Base-by-base conservation (phyloP, 2,888 invertebrate genomes). In the Sericinus montela region DNA sequence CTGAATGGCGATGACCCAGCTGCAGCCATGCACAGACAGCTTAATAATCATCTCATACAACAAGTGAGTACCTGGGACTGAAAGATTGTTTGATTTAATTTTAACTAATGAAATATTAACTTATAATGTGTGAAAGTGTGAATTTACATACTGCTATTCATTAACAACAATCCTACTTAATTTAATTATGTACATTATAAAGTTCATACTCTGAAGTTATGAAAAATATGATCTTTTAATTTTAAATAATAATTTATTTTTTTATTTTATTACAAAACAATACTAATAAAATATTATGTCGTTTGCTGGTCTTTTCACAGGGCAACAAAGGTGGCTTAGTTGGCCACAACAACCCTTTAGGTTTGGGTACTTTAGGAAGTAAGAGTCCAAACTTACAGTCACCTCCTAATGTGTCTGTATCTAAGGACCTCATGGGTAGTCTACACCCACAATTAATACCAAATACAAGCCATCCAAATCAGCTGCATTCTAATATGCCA, bases 351-450 rank as follows among this genome's bases (percentile, higher is more conserved):
- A 91, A 95, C 71, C 91, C 93, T 43, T 91, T 94, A 89, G 91
- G 92, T 55, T 92, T 93, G 79, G 94, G 92, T 70, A 93, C 93
- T 67, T 87, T 95, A 76, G 94, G 94, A 57, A 95, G 91, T 82
- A 95, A 95, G 79, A 95, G 94, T 79, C 95, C 95, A 56, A 95
- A 93, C 74, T 87, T 96, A 74, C 96, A 96, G 79, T 95, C 95
- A 47, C 95, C 95, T 50, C 95, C 95, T 40, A 95, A 95, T 69
- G 94, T 94, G 63, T 93, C 94, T 56, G 94, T 94, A 55, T 93
- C 93, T 60, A 95, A 95, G 83, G 94, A 95, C 62, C 93, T 94
- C 59, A 93, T 95, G 82, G 92, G 93, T 72, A 89, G 90, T 50
- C 81, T 90, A 73, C 91, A 92, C 81, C 92, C 93, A 54, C 93